Evolutionary conservation across 2,113 vertebrate species (phyloP).

Genomic region (Charina bottae): DNA sequence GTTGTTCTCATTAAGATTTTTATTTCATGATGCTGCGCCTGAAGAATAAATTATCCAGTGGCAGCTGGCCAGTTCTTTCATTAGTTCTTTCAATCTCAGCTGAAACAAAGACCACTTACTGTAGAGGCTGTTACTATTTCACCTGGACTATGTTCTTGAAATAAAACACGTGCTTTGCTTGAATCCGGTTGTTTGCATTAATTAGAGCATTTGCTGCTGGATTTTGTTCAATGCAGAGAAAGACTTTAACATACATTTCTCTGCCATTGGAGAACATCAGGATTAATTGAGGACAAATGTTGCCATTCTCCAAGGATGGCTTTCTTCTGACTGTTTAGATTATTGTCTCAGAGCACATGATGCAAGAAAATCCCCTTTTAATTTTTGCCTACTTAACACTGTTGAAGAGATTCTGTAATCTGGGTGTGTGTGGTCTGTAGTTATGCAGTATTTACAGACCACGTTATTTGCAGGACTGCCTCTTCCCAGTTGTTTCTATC

Average conservation of each 20-base stretch:
- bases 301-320: background rate
- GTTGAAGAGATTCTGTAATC: background rate
- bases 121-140: slow-evolving; percentile 18
- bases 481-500: background rate
- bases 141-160: slow-evolving; percentile 11
- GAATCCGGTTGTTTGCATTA: slow-evolving; percentile 46
- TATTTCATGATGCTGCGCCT: background rate
- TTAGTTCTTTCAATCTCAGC: background rate
- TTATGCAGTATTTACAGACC: background rate
- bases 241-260: background rate
- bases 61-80: background rate
- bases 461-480: background rate
- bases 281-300: background rate
- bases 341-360: background rate
- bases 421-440: background rate
- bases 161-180: slow-evolving; percentile 29
- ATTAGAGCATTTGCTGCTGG: slow-evolving; percentile 36
- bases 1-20: background rate
- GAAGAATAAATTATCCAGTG: slow-evolving; percentile 26
- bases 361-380: background rate
- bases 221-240: slow-evolving; percentile 17
- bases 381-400: too few relatives aligned
- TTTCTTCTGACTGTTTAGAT: background rate
- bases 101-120: slow-evolving; percentile 17
- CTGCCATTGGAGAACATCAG: background rate